Evolutionary conservation across 2,797 vertebrate species (phyloP).

Genomic region (Gephyroberyx darwinii): DNA sequence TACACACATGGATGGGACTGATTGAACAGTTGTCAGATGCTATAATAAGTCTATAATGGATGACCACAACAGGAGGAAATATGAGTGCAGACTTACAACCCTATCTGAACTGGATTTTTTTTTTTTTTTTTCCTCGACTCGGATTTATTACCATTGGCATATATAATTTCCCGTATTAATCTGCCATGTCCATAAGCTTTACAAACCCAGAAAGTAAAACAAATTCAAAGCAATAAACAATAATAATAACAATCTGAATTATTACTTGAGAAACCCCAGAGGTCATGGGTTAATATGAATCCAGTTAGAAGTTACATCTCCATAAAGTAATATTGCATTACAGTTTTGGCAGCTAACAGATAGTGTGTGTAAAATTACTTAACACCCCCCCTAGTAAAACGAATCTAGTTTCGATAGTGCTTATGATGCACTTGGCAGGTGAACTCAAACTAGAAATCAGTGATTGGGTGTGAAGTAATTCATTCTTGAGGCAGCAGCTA

Average conservation of each 20-base stretch:
- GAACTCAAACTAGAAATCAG: constrained; percentile 12
- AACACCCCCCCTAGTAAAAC: constrained; percentile 1
- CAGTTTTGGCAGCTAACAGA: too few species aligned
- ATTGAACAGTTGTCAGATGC: constrained; percentile 20
- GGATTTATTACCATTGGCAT: background rate
- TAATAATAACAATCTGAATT: too few species aligned
- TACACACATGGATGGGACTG: constrained; percentile 5
- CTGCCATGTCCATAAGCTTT: background rate
- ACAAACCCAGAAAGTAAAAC: background rate
- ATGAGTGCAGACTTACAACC: background rate
- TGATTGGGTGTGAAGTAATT: constrained; percentile 19
- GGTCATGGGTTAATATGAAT: too few species aligned
- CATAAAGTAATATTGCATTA: too few species aligned
- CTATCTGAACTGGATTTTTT: background rate
- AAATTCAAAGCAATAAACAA: background rate
- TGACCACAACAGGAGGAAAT: background rate
- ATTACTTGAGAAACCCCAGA: background rate
- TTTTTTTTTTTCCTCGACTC: background rate
- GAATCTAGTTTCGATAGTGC: constrained; percentile 2
- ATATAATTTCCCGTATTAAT: background rate
- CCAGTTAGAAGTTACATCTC: too few species aligned
- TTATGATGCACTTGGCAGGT: constrained; percentile 1
- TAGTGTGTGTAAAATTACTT: too few species aligned
- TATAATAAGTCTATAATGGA: background rate
- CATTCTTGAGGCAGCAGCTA: constrained; percentile 28